Conservation (phyloP, 2,888 invertebrate genomes). For the Napeogenes inachia region DNA sequence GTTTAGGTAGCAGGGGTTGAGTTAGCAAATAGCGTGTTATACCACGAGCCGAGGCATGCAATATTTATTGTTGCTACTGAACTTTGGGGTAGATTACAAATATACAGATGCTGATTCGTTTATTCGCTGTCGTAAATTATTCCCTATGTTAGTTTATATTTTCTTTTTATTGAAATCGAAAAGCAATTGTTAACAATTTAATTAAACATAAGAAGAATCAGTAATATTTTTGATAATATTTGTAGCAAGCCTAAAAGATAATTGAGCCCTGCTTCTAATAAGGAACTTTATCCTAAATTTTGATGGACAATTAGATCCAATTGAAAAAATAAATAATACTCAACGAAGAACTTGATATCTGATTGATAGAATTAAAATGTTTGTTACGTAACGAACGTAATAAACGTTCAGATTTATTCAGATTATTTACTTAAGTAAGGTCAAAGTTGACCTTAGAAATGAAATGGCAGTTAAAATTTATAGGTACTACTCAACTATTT, state of each 20-base stretch:
- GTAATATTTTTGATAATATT: too few relatives aligned
- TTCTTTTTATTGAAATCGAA: conserved; percentile 7
- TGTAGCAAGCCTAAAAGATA: too few relatives aligned
- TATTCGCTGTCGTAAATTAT: conserved; percentile 46
- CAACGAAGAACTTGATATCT: too few relatives aligned
- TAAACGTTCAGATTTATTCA: too few relatives aligned
- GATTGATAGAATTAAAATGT: too few relatives aligned
- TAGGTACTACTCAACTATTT: not conserved
- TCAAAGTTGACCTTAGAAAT: not conserved
- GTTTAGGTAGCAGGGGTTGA: conserved; percentile 47
- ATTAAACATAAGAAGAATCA: conserved; percentile 6
- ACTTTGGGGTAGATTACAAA: conserved; percentile 58
- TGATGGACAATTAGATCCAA: too few relatives aligned
- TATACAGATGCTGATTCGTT: conserved; percentile 44
- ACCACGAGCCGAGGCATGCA: conserved; percentile 50
- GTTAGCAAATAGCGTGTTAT: conserved; percentile 64
- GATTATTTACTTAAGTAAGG: too few relatives aligned
- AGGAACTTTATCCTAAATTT: too few relatives aligned
- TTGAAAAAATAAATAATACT: too few relatives aligned
- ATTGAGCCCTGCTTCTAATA: too few relatives aligned
- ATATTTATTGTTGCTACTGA: conserved; percentile 65
- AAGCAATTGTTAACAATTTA: conserved; percentile 5
- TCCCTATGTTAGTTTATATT: conserved; percentile 24
- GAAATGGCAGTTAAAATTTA: not conserved
- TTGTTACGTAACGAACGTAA: too few relatives aligned